Evolutionary conservation across 2,113 vertebrate species (phyloP), one percentile per base, ranked within the genome.

Genomic region (Syrrhaptes paradoxus): DNA sequence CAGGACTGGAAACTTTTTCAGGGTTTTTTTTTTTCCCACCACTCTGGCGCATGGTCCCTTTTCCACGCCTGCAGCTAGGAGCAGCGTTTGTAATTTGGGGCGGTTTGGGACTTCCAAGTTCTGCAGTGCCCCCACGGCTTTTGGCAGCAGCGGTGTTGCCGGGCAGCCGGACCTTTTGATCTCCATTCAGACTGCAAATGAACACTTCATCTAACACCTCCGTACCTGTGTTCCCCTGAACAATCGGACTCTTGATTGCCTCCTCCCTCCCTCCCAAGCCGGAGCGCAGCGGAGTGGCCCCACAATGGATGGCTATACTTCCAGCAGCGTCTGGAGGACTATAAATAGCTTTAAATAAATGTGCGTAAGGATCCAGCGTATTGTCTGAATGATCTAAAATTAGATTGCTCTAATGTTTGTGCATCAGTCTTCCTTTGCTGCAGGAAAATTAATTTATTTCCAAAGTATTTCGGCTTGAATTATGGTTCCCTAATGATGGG

Each of bases 341-440:
- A 91, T 90, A 95, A 96, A 94, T 93, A 94, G 91, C 85, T 79
- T 63, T 52, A 81, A 82, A 94, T 94, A 94, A 84, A 94, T 65
- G 74, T 1, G 9, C 3, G 9, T 63, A 72, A 78, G 94, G 91
- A 96, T 93, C 65, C 89, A 95, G 81, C 4, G 2, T 67, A 91
- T 96, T 97, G 93, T 96, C 95, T 96, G 95, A 94, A 93, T 62
- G 91, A 71, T 65, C 93, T 93, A 96, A 96, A 96, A 97, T 94
- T 94, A 96, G 89, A 87, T 94, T 87, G 94, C 59, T 62, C 51
- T 79, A 81, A 85, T 73, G 91, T 95, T 94, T 93, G 85, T 49
- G 79, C 85, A 92, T 94, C 52, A 29, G 57, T 94, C 85, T 87
- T 94, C 84, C 85, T 94, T 83, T 76, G 32, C 81, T 92, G 84